phyloP scores from a whole-genome alignment of 2,113 vertebrate species.

The Cervus canadensis region DNA sequence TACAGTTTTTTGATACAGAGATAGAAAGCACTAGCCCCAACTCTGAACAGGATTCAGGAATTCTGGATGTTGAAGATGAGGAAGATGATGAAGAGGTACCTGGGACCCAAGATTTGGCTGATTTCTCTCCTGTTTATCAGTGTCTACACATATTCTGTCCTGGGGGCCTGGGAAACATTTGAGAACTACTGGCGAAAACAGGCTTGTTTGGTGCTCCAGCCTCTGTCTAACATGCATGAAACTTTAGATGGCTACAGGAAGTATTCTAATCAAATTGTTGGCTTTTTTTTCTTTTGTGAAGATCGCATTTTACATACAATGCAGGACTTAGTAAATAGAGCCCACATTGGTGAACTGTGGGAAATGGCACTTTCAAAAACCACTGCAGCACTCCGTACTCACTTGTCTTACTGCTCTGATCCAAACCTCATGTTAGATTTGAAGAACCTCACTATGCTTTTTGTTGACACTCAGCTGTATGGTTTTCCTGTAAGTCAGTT shows the following conservation, averaged over 20 bases:
- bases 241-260: neutral
- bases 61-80: conserved; percentile 94
- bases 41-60: conserved; percentile 93
- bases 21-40: conserved; percentile 86
- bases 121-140: conserved; percentile 96
- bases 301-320: neutral
- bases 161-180: conserved; percentile 94
- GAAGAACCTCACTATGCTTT: conserved; percentile 97
- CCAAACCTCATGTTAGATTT: conserved; percentile 93
- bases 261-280: neutral
- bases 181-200: conserved; percentile 99
- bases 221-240: conserved; percentile 92
- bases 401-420: conserved; percentile 93
- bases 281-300: neutral
- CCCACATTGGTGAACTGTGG: neutral
- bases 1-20: conserved; percentile 77
- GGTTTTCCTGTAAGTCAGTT: conserved; percentile 96
- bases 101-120: conserved; percentile 95
- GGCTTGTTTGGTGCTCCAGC: conserved; percentile 95
- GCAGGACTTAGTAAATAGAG: neutral
- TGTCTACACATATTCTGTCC: conserved; percentile 95
- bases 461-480: conserved; percentile 96
- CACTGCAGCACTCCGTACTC: fast-evolving
- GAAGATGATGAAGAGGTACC: conserved; percentile 92
- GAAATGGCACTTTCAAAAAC: neutral